Evolutionary conservation across 1,140 invertebrate genomes (phyloP).

Genomic region (Orius laevigatus): DNA sequence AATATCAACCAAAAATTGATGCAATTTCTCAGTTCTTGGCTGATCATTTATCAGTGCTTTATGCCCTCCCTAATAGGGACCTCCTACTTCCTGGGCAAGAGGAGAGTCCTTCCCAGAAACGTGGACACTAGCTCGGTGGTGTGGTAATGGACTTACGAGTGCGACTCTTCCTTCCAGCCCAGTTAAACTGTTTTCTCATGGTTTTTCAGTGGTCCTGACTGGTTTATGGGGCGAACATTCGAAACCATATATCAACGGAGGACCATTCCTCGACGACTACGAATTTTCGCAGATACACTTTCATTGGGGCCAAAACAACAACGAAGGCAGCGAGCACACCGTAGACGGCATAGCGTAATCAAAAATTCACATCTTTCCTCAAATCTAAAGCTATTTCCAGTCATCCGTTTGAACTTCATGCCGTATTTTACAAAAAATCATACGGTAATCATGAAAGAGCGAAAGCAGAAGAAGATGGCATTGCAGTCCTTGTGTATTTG

Average conservation of each 20-base stretch:
- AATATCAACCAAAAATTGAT: no score
- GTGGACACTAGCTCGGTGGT: no score
- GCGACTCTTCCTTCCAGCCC: no score
- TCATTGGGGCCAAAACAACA: constrained; percentile 55
- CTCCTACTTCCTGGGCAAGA: no score
- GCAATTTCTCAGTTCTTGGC: no score
- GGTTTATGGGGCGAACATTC: neutral
- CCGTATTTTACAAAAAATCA: constrained; percentile 3
- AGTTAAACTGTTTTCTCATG: neutral
- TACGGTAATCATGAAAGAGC: neutral
- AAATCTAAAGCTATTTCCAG: neutral
- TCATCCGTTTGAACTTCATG: constrained; percentile 4
- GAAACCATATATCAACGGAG: constrained; percentile 34
- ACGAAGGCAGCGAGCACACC: constrained; percentile 50
- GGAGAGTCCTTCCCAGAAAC: no score
- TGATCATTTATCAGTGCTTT: no score
- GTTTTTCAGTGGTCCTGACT: neutral
- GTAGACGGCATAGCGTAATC: constrained; percentile 24
- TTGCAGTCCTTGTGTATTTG: constrained; percentile 1
- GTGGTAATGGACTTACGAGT: no score
- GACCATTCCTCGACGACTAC: constrained; percentile 43
- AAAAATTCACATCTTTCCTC: no score
- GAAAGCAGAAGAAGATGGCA: constrained; percentile 7
- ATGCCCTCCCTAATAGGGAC: no score
- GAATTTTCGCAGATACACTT: constrained; percentile 58